phyloP scores from a whole-genome alignment of 2,797 vertebrate genomes.

The Pampus argenteus region DNA sequence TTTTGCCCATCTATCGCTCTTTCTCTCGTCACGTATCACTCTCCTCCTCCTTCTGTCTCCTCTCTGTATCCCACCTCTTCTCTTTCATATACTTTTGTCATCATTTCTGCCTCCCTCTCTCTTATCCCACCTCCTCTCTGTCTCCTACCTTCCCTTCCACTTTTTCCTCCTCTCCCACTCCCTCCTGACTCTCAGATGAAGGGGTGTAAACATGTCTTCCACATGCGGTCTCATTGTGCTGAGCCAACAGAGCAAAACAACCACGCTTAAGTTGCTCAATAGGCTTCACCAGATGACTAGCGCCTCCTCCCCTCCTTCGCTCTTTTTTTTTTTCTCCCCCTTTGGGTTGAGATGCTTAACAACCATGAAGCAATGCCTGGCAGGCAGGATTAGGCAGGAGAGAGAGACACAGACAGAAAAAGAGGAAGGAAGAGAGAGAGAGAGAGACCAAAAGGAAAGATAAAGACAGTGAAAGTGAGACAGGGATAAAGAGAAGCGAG shows the following conservation, averaged over 20 bases:
- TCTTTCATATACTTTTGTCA: slow-evolving; percentile 56
- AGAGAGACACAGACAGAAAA: slow-evolving; percentile 53
- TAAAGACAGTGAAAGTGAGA: slow-evolving; percentile 64
- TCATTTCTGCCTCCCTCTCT: slow-evolving; percentile 51
- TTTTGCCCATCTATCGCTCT: slow-evolving; percentile 35
- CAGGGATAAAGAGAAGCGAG: slow-evolving; percentile 44
- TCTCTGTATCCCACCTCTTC: slow-evolving; percentile 51
- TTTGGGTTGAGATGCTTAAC: slow-evolving; percentile 81
- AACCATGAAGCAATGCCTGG: slow-evolving; percentile 81
- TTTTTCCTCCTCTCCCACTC: slow-evolving; percentile 54
- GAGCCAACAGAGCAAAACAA: slow-evolving; percentile 79
- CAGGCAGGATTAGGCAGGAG: slow-evolving; percentile 78
- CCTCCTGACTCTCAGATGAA: slow-evolving; percentile 62
- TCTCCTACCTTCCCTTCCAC: slow-evolving; percentile 61
- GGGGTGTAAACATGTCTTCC: slow-evolving; percentile 76
- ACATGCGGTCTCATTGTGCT: slow-evolving; percentile 77
- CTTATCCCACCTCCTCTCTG: slow-evolving; percentile 51
- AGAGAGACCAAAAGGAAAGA: slow-evolving; percentile 55
- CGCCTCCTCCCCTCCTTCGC: slow-evolving; percentile 34
- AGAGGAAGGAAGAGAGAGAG: slow-evolving; percentile 55
- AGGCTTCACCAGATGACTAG: slow-evolving; percentile 73
- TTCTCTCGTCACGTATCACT: slow-evolving; percentile 34
- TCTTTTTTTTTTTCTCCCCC: slow-evolving; percentile 23
- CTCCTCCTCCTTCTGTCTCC: slow-evolving; percentile 39
- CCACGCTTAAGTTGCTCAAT: slow-evolving; percentile 78